Base-by-base conservation (phyloP, 2,113 vertebrate genomes). In the Rhinopomastus cyanomelas region DNA sequence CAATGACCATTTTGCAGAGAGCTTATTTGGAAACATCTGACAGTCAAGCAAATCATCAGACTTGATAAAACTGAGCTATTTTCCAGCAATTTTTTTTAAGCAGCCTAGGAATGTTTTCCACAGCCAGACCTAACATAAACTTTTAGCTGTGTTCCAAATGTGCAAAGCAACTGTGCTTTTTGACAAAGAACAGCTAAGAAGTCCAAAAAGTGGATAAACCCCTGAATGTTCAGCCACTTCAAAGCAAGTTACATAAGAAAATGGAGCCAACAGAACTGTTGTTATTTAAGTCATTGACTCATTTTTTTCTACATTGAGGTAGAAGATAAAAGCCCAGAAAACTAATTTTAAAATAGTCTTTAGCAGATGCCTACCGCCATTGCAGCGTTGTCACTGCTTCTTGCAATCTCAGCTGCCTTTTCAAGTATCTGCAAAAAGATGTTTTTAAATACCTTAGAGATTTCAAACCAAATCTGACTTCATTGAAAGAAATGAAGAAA, bases 361-460 rank as follows among this genome's bases (percentile, higher is more conserved):
- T 64, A 89, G 55, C 32, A 57, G 82, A 37, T 90, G 97, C 98
- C 98, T 96, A 98, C 98, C 95, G 98, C 97, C 95, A 99, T 98
- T 56, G 98, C 96, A 81, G 94, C 94, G 66, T 97, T 97, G 92
- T 99, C 99, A 87, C 95, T 98, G 56, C 97, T 98, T 81, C 97
- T 84, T 90, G 97, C 98, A 74, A 99, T 98, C 87, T 99, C 98
- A 91, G 99, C 99, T 93, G 99, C 99, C 93, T 99, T 99, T 96
- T 99, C 99, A 97, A 99, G 97, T 95, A 99, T 99, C 99, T 99
- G 97, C 37, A 95, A 92, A 85, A 80, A 91, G n/a, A 65, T 26
- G 26, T 5, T 81, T 85, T 78, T 12, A 57, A 80, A 90, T 34
- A 65, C 8, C 74, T 84, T 52, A 93, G 19, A n/a, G n/a, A 65